Conservation (phyloP, 2,888 invertebrate genomes). For the Drosophila histrio region DNA sequence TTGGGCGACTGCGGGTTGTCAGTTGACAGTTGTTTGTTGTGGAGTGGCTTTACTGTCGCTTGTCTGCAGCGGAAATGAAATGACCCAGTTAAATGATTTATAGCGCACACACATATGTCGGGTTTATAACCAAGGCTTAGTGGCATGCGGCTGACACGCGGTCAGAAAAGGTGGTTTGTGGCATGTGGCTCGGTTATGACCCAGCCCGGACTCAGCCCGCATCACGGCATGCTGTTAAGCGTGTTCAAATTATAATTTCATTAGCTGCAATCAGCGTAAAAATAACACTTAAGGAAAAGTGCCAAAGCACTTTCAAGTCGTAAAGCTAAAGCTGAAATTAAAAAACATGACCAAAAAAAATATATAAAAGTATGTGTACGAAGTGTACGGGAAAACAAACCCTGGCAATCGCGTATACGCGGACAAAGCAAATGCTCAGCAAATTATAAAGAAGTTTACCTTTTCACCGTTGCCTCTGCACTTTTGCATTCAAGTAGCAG, state of each 20-base stretch:
- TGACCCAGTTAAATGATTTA: conserved; percentile 81
- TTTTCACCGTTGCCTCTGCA: conserved; percentile 48
- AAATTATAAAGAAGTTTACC: conserved; percentile 73
- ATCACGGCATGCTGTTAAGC: conserved; percentile 56
- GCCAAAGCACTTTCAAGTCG: conserved; percentile 73
- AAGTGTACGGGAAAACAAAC: neutral
- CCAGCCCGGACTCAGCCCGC: conserved; percentile 6
- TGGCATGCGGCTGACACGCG: conserved; percentile 55
- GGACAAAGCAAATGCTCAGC: conserved; percentile 43
- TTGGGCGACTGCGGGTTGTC: conserved; percentile 44
- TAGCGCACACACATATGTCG: conserved; percentile 46
- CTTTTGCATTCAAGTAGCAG: conserved; percentile 55
- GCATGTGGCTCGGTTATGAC: conserved; percentile 18
- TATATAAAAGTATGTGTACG: neutral
- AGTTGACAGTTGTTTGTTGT: conserved; percentile 61
- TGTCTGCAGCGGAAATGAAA: conserved; percentile 76
- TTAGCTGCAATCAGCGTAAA: conserved; percentile 80
- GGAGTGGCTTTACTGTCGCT: conserved; percentile 64
- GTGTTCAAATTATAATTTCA: conserved; percentile 78
- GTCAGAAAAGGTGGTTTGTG: conserved; percentile 54
- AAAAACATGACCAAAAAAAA: conserved; percentile 29
- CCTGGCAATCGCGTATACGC: neutral
- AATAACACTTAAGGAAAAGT: conserved; percentile 75
- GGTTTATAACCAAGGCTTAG: conserved; percentile 50
- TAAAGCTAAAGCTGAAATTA: conserved; percentile 65